Evolutionary conservation across 2,888 invertebrate genomes (phyloP).

Genomic region (Leptinotarsa peninsularis): DNA sequence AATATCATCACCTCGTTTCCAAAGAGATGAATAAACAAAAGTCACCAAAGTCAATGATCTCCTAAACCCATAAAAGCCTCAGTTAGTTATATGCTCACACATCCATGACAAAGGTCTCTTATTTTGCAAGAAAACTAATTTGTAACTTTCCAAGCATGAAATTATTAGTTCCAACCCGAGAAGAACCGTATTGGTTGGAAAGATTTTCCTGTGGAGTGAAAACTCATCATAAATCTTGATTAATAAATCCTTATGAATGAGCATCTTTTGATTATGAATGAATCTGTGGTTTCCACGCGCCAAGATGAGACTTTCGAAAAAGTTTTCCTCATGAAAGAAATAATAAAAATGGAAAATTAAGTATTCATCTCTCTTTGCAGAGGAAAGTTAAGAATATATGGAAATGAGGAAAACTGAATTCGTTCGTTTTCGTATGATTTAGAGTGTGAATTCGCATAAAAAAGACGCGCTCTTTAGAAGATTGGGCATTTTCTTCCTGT

Average conservation of each 20-base stretch:
- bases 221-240: constrained; percentile 10
- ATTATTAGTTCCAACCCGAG: neutral
- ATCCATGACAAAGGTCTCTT: neutral
- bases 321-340: neutral
- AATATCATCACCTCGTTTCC: no score
- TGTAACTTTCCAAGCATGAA: constrained; percentile 1
- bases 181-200: neutral
- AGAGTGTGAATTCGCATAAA: no score
- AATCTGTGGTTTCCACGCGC: neutral
- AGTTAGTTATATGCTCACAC: neutral
- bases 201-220: neutral
- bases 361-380: no score
- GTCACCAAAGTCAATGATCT: neutral
- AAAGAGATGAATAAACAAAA: no score
- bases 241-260: constrained; percentile 4
- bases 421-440: no score
- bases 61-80: neutral
- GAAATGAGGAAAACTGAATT: no score
- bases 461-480: no score
- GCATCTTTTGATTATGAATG: neutral
- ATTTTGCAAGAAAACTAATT: neutral
- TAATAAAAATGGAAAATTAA: neutral
- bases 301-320: neutral
- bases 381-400: no score
- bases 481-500: no score